Evolutionary conservation across 2,888 invertebrate species (phyloP).

Genomic region (Drosophila putrida): DNA sequence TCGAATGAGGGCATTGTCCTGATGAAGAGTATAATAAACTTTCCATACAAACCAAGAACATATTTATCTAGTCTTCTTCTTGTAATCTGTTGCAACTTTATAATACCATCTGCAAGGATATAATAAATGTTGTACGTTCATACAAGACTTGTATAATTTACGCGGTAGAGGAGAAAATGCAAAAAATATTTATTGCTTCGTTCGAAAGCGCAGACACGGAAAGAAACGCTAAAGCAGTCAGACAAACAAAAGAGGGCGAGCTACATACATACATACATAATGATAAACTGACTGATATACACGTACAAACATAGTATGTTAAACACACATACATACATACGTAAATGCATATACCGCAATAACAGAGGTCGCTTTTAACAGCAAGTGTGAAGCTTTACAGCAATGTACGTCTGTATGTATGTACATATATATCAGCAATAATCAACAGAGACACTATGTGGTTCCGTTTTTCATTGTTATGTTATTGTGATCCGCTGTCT

Average conservation of each 20-base stretch:
- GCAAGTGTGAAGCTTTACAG: not conserved
- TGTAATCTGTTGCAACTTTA: slow-evolving; percentile 1
- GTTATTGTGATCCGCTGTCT: slow-evolving; percentile 1
- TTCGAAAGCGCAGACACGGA: slow-evolving; percentile 27
- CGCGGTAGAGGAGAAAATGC: slow-evolving; percentile 24
- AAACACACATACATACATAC: not conserved
- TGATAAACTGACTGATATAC: not conserved
- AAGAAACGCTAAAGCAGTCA: slow-evolving; percentile 15
- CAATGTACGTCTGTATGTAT: not conserved
- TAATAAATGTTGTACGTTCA: slow-evolving; percentile 31
- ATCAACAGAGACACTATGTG: not conserved
- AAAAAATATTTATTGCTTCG: slow-evolving; percentile 51
- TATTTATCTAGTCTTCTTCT: slow-evolving; percentile 8
- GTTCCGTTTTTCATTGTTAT: not conserved
- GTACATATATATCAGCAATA: not conserved
- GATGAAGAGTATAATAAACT: not conserved
- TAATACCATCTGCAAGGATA: slow-evolving; percentile 13
- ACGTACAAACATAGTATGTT: no score
- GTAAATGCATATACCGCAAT: not conserved
- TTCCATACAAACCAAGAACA: not conserved
- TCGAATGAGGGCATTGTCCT: slow-evolving; percentile 1
- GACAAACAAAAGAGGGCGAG: slow-evolving; percentile 17
- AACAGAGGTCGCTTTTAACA: slow-evolving; percentile 15
- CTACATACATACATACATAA: slow-evolving; percentile 3
- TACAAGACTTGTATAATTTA: slow-evolving; percentile 31